A percentile compares a stretch with the other conserved stretches of the same genome.
These are phyloP conservation scores for Emydocephalus ijimae DNA, from an alignment of 2,113 vertebrate genomes.

Conservation along the genomic window DNA sequence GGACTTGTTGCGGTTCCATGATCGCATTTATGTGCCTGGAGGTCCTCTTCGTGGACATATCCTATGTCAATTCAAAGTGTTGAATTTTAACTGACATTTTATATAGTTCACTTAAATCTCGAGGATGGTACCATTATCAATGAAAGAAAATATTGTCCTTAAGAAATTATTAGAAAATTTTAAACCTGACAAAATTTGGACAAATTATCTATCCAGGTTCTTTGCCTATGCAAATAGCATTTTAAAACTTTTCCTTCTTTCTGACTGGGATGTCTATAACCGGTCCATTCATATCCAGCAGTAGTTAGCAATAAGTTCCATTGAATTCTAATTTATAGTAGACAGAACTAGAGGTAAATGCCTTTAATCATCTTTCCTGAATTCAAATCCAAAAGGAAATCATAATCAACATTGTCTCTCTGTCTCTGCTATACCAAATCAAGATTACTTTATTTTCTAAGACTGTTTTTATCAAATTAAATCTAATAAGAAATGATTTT, in stretches of 20 bases:
- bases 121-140: too few species aligned
- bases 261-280: not conserved
- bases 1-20: too few species aligned
- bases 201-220: not conserved
- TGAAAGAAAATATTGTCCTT: too few species aligned
- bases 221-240: not conserved
- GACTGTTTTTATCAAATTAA: not conserved
- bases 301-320: not conserved
- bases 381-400: not conserved
- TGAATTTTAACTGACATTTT: not conserved
- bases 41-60: too few species aligned
- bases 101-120: not conserved
- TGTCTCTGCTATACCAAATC: not conserved
- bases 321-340: not conserved
- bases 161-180: not conserved
- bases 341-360: not conserved
- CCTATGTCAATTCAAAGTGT: too few species aligned
- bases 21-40: too few species aligned
- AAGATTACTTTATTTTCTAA: constrained; percentile 17
- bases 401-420: not conserved
- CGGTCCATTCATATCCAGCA: not conserved
- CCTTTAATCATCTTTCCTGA: not conserved
- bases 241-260: not conserved
- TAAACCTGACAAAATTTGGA: not conserved
- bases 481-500: not conserved